Conservation (phyloP, 1,140 invertebrate species). For the Vanessa atalanta region DNA sequence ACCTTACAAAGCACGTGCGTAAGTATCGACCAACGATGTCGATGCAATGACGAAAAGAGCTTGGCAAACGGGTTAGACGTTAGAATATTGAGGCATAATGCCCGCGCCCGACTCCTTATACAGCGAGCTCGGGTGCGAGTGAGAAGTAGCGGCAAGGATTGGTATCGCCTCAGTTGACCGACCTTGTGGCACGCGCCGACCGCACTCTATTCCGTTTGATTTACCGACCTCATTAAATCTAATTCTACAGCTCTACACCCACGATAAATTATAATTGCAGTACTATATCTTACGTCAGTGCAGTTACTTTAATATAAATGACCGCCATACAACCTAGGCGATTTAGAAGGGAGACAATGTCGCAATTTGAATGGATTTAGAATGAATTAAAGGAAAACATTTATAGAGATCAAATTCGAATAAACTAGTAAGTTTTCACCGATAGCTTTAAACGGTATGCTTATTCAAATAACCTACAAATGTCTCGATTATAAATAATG, state of each 20-base stretch:
- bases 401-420: not conserved
- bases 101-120: constrained; percentile 45
- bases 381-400: constrained; percentile 13
- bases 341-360: constrained; percentile 40
- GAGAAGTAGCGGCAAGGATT: constrained; percentile 54
- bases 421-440: too few relatives aligned
- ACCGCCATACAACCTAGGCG: constrained; percentile 23
- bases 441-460: too few relatives aligned
- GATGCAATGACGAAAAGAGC: constrained; percentile 56
- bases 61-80: constrained; percentile 41
- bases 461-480: not conserved
- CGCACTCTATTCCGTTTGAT: constrained; percentile 61
- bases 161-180: constrained; percentile 62
- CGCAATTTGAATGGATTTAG: constrained; percentile 35
- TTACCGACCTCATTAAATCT: constrained; percentile 61
- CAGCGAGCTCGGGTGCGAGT: constrained; percentile 49
- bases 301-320: constrained; percentile 24
- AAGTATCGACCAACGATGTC: constrained; percentile 44
- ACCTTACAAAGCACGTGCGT: constrained; percentile 63
- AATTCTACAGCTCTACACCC: constrained; percentile 45
- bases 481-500: not conserved
- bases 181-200: constrained; percentile 77
- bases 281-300: constrained; percentile 14
- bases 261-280: constrained; percentile 26
- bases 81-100: constrained; percentile 47